Base-by-base conservation (phyloP, 2,113 vertebrate genomes). In the Solea senegalensis region DNA sequence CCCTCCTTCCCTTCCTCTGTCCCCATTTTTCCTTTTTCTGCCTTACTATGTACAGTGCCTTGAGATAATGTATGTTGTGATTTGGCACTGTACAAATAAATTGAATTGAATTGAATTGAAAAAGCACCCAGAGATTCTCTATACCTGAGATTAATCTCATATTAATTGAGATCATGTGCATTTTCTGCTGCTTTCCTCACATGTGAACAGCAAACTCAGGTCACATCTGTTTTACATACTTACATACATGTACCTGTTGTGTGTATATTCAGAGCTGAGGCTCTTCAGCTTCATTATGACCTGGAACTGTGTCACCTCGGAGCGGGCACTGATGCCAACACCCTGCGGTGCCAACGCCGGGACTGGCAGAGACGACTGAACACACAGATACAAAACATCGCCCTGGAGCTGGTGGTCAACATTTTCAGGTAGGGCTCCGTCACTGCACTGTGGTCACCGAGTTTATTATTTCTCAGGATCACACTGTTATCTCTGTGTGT, bases 281-380 rank as follows among this genome's bases (percentile, higher is more conserved):
- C 85, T 61, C 94, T 99, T 10, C 95, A 94, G 76, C 76, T 98
- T 54, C 94, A 99, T 81, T 95, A 94, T 2, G 97, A 98, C 71
- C 84, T 99, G 72, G 94, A 97, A 76, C 61, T 94, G 1, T 96
- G 95, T 16, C 94, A 94, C 44, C 90, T 92, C 0, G 84, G 93
- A 21, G 76, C 92, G 34, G 84, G 88, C 70, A 95, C 94, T 0
- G 96, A 98, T 14, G 89, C 94, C 1, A 86, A 90, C 0, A 90
- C 92, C 26, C 72, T 93, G 64, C 94, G 94, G 0, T 74, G 65
- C 28, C 93, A 86, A 10, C 89, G 93, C 43, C 94, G 94, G 55
- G 85, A 87, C 65, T 99, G 98, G 98, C 97, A 98, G 61, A 94
- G 90, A 46, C 81, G 71, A 0, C 93, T 98, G 52, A 98, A 98